Percentiles rank a stretch among this genome's conserved stretches.
Conservation (phyloP, 2,113 vertebrate species). For the Acanthisitta chloris region DNA sequence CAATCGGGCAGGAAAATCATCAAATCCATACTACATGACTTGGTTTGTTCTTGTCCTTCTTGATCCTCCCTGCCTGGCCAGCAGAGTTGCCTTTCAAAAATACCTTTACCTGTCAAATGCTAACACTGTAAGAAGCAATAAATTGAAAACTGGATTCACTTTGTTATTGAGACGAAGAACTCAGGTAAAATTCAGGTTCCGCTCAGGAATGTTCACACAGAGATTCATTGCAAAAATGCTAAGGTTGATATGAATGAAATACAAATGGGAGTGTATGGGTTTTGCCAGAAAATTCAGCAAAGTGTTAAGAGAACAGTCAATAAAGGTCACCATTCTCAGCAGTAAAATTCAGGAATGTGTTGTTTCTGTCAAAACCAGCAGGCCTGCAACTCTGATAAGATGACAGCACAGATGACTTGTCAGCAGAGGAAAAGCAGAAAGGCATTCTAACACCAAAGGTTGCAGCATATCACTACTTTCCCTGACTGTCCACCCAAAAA, state of each 20-base stretch:
- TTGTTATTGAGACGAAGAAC: not conserved
- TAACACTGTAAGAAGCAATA: not conserved
- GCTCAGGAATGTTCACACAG: not conserved
- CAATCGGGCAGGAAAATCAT: not conserved
- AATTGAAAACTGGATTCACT: not conserved
- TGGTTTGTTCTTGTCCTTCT: not conserved
- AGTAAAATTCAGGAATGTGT: not conserved
- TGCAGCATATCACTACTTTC: not conserved
- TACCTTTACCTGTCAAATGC: not conserved
- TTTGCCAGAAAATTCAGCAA: not conserved
- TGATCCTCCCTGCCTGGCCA: not conserved
- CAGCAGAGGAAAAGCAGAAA: not conserved
- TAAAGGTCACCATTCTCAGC: not conserved
- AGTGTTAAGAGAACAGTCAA: not conserved
- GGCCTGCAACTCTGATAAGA: rapidly evolving
- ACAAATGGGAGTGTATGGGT: not conserved
- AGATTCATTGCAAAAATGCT: not conserved
- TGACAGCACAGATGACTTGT: not conserved
- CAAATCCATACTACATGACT: not conserved
- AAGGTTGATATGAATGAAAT: not conserved
- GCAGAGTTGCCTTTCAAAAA: not conserved
- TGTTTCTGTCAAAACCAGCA: not conserved
- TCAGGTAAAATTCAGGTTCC: not conserved
- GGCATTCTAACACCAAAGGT: not conserved
- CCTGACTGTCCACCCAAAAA: not conserved